A percentile compares a stretch with the other conserved stretches of the same genome.
Evolutionary conservation across 53 echinoderm and acorn worm species (phyloP).

Genomic region (Antedon mediterranea): DNA sequence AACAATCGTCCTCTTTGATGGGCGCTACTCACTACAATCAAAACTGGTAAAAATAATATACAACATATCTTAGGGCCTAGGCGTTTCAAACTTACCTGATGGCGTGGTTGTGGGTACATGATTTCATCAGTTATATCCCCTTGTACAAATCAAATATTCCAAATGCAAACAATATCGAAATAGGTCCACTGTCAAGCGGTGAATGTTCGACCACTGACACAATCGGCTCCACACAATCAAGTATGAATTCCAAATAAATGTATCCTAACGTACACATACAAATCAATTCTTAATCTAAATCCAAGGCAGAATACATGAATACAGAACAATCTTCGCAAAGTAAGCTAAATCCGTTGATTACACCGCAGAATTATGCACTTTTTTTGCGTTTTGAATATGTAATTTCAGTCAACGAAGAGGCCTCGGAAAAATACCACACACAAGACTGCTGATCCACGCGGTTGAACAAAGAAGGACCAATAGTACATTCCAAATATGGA

Average conservation of each 20-base stretch:
- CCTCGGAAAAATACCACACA: constrained; percentile 76
- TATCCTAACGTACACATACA: background rate
- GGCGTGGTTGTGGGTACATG: constrained; percentile 94
- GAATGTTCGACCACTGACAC: background rate
- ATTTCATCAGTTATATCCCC: background rate
- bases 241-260: background rate
- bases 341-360: background rate
- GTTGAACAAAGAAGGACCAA: constrained; percentile 77
- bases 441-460: constrained; percentile 61
- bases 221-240: background rate
- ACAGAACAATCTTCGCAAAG: background rate
- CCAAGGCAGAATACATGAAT: background rate
- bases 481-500: constrained; percentile 90
- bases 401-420: background rate
- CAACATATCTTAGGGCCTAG: no score
- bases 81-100: constrained; percentile 95
- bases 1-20: background rate
- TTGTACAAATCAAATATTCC: background rate
- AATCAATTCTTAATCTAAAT: background rate
- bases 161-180: background rate
- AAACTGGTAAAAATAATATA: background rate
- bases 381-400: background rate
- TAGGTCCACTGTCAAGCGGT: background rate
- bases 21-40: background rate
- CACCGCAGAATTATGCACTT: background rate